Evolutionary conservation across 1,140 invertebrate genomes (phyloP).

Genomic region (honey bee (Apis mellifera)): DNA sequence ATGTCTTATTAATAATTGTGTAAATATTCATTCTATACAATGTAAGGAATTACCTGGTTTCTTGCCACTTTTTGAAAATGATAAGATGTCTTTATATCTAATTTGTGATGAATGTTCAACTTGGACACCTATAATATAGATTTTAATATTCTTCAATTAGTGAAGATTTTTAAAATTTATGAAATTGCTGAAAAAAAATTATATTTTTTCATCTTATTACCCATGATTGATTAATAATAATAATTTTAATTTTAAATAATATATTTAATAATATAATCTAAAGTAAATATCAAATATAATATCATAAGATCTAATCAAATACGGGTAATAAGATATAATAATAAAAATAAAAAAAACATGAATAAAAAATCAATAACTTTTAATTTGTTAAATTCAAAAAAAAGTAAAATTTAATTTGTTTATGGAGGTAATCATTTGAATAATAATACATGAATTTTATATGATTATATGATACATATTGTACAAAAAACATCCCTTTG

Average conservation of each 20-base stretch:
- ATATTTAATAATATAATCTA: no score
- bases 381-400: not conserved
- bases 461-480: slow-evolving; percentile 71
- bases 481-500: slow-evolving; percentile 72
- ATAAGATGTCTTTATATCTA: slow-evolving; percentile 66
- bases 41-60: slow-evolving; percentile 68
- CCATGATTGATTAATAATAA: not conserved
- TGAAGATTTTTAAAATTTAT: not conserved
- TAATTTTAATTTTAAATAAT: not conserved
- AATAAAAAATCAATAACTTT: slow-evolving; percentile 7
- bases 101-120: slow-evolving; percentile 68
- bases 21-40: slow-evolving; percentile 62
- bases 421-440: slow-evolving; percentile 48
- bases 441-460: slow-evolving; percentile 61
- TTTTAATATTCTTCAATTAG: slow-evolving; percentile 3
- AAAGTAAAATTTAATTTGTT: slow-evolving; percentile 33
- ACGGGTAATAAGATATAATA: not conserved
- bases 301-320: not conserved
- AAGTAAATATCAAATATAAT: not conserved
- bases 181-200: not conserved
- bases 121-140: slow-evolving; percentile 31
- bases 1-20: slow-evolving; percentile 56
- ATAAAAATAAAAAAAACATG: not conserved
- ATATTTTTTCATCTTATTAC: not conserved
- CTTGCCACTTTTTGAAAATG: slow-evolving; percentile 62